phyloP scores from a whole-genome alignment of 2,113 vertebrate genomes.

The Uria lomvia region DNA sequence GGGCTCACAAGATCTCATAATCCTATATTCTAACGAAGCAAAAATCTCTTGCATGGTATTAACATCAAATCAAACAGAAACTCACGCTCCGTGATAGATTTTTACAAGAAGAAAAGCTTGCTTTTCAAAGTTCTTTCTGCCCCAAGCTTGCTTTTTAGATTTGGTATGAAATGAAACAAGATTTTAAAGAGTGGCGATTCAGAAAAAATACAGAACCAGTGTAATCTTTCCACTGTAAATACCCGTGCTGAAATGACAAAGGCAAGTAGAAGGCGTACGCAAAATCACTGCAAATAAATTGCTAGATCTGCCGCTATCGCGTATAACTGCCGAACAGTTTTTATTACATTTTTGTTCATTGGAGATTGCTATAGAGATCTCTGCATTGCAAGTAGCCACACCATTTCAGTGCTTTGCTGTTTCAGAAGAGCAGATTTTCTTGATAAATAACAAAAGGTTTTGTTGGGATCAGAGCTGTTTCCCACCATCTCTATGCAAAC shows the following conservation, averaged over 20 bases:
- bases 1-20: constrained; percentile 32
- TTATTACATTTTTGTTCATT: constrained; percentile 50
- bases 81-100: not conserved
- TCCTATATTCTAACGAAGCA: constrained; percentile 10
- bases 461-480: constrained; percentile 81
- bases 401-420: constrained; percentile 72
- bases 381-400: constrained; percentile 58
- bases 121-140: constrained; percentile 3
- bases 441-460: constrained; percentile 86
- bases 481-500: constrained; percentile 90
- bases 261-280: not conserved
- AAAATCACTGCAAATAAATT: constrained; percentile 20
- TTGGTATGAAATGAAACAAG: constrained; percentile 23
- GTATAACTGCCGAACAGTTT: not conserved
- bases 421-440: constrained; percentile 82
- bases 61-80: constrained; percentile 12
- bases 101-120: not conserved
- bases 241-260: not conserved
- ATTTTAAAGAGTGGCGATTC: constrained; percentile 1
- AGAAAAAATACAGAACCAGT: not conserved
- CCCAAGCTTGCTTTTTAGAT: constrained; percentile 16
- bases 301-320: not conserved
- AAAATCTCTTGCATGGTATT: constrained; percentile 7
- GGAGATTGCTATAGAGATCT: constrained; percentile 69
- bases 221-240: not conserved